Evolutionary conservation across 2,113 vertebrate genomes (phyloP).

Genomic region (Beaufortia kweichowensis): DNA sequence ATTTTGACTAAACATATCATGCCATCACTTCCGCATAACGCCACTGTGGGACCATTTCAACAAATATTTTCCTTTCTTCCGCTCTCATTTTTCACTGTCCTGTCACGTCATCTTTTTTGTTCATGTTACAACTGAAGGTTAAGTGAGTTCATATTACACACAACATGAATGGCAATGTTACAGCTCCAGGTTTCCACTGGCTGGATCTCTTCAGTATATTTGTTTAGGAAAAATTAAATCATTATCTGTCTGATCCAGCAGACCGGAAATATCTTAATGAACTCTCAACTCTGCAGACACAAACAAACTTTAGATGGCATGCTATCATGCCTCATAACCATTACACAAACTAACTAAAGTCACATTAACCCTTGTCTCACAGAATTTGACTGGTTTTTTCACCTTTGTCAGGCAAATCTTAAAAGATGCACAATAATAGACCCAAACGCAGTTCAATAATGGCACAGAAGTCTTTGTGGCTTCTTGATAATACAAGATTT

Average conservation of each 20-base stretch:
- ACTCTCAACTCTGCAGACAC: constrained; percentile 23
- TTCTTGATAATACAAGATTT: no score
- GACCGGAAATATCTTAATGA: constrained; percentile 25
- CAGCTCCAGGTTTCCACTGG: not conserved
- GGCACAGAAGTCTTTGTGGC: no score
- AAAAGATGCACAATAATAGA: no score
- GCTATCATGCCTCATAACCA: constrained; percentile 2
- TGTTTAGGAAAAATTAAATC: constrained; percentile 14
- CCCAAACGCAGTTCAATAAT: no score
- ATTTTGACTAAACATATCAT: not conserved
- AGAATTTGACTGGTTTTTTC: no score
- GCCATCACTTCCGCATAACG: not conserved
- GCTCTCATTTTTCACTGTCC: constrained; percentile 22
- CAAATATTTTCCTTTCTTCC: constrained; percentile 20
- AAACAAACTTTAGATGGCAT: constrained; percentile 37
- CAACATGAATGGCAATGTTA: not conserved
- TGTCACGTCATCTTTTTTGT: constrained; percentile 28
- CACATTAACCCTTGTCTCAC: not conserved
- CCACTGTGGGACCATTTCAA: constrained; percentile 25
- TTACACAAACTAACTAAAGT: constrained; percentile 16
- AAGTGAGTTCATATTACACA: constrained; percentile 28
- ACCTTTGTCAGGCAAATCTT: no score
- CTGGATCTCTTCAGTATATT: not conserved
- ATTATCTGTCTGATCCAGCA: constrained; percentile 31
- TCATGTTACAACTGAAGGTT: constrained; percentile 29